Base-by-base conservation (phyloP, 2,888 invertebrate genomes). In the Volucella inanis region DNA sequence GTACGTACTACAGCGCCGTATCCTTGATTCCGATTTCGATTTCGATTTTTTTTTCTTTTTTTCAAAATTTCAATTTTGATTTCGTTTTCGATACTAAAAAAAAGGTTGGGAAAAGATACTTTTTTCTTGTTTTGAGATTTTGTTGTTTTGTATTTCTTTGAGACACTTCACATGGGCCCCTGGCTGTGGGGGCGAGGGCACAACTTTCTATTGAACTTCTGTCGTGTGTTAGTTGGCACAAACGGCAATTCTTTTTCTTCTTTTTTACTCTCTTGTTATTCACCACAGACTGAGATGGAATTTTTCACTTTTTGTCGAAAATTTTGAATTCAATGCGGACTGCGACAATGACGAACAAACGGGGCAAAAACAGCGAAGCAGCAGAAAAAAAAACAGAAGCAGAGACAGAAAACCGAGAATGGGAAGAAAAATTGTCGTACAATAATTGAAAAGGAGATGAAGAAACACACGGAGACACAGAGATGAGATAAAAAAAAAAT, bases 181-280 rank as follows among this genome's bases (percentile, higher is more conserved):
- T 59, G 57, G 6, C 11, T 8, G 41, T 8, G 57, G 14, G 57
- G n/a, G 14, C 2, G 15, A 10, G 15, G 8, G 11, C 31, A n/a
- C 31, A n/a, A 11, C 22, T 54, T 3, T 55, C 8, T 55, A 38
- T 55, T 55, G 55, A 38, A 31, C 31, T 31, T 31, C 0, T 70
- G 71, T 78, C 49, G 59, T 65, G 39, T 71, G 78, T 72, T 67
- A 72, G 72, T 78, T 82, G 82, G 82, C 82, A 78, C 78, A 78
- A 55, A 67, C 55, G 38, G 38, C 31, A 1, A 54, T 55, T 55
- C 14, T 38, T 52, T 52, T 55, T 72, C 9, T 43, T 54, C 52
- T 61, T 50, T 41, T 59, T 54, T 54, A 14, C 39, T 14, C 22
- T 12, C 14, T 14, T 31, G 8, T 14, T 50, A 15, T 50, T 15